phyloP scores from a whole-genome alignment of 1,140 invertebrate genomes.

The Paracyclopina nana region DNA sequence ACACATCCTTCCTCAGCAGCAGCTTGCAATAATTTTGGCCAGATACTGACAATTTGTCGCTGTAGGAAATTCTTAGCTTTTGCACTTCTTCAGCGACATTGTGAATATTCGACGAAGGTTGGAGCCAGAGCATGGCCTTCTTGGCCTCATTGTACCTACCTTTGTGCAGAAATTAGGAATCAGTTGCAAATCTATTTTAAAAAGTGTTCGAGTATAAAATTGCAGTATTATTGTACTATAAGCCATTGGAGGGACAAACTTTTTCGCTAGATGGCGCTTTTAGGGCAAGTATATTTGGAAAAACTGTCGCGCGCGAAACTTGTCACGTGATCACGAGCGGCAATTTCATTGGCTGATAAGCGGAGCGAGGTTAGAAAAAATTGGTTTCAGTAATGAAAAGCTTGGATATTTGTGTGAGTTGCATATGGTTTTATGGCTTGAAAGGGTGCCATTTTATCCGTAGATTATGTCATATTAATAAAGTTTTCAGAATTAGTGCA shows the following conservation, averaged over 20 bases:
- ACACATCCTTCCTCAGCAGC: too few relatives aligned
- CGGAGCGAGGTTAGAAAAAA: neutral
- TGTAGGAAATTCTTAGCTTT: neutral
- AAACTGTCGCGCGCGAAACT: neutral
- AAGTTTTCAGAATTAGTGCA: neutral
- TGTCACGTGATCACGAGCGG: neutral
- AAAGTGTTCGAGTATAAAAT: neutral
- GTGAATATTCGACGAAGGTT: neutral
- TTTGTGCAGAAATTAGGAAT: neutral
- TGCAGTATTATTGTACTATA: neutral
- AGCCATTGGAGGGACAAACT: neutral
- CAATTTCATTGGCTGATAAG: neutral
- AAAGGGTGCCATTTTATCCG: too few relatives aligned
- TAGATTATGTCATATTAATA: neutral
- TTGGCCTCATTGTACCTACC: neutral
- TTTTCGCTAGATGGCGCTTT: neutral
- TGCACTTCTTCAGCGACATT: neutral
- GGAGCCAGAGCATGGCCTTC: neutral
- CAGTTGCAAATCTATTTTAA: neutral
- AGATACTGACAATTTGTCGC: neutral
- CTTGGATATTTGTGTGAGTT: too few relatives aligned
- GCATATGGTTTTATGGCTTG: too few relatives aligned
- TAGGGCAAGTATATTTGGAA: neutral
- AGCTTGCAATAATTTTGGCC: neutral
- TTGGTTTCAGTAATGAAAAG: neutral